These are phyloP conservation scores for Druceiella hillmani DNA, from an alignment of 2,888 invertebrate genomes.

Conservation along the genomic window DNA sequence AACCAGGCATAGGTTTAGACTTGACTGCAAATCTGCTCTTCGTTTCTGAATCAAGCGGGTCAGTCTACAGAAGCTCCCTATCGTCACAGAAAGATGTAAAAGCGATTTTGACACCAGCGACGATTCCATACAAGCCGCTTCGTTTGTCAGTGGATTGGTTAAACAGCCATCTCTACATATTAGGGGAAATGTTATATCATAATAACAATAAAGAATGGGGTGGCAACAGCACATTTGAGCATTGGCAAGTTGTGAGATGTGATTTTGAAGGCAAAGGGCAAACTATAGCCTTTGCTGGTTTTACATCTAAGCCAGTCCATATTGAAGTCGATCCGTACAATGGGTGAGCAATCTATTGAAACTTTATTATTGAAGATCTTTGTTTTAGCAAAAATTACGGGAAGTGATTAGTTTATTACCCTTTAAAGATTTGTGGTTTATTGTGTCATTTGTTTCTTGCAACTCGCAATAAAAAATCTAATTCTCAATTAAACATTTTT, in stretches of 20 bases:
- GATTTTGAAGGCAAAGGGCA: conserved; percentile 67
- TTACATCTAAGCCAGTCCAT: conserved; percentile 66
- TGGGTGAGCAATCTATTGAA: no score
- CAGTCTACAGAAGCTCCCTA: conserved; percentile 52
- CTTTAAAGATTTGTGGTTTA: no score
- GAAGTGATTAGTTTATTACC: no score
- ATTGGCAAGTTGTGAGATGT: conserved; percentile 73
- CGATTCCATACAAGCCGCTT: conserved; percentile 58
- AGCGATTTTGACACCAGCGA: conserved; percentile 52
- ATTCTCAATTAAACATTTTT: no score
- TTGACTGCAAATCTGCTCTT: conserved; percentile 69
- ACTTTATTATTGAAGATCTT: no score
- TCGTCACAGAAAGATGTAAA: conserved; percentile 39
- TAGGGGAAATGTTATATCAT: conserved; percentile 62
- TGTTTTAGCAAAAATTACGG: no score
- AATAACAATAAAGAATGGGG: conserved; percentile 31
- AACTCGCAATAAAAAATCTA: no score
- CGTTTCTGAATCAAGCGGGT: conserved; percentile 68
- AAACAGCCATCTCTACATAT: conserved; percentile 75
- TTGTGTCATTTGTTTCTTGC: no score
- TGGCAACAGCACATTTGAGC: conserved; percentile 32
- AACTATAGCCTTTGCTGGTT: conserved; percentile 64
- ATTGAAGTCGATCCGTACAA: conserved; percentile 91
- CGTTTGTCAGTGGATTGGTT: conserved; percentile 86
- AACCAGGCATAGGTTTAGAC: conserved; percentile 73